Base-by-base conservation (phyloP, 2,113 vertebrate species). In the Sturnus vulgaris region DNA sequence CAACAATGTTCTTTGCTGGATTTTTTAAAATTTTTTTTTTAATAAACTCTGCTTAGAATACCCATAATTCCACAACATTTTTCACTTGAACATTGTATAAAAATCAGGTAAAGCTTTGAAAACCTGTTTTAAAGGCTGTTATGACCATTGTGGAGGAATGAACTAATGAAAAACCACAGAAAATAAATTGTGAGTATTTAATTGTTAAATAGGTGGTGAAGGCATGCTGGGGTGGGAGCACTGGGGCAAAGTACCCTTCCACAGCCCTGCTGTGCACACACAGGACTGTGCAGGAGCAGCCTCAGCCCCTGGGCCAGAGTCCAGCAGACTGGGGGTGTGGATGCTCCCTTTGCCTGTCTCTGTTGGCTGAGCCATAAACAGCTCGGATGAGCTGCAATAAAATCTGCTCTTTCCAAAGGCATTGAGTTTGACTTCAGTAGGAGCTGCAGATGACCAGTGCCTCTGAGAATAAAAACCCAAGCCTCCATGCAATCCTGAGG, bases 281-380 rank as follows among this genome's bases (percentile, higher is more conserved):
- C 37, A 31, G 19, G 23, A 4, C 63, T 47, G 1, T 40, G 46
- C 55, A 39, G 42, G 80, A 63, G 64, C 70, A 83, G 49, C 9
- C 59, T 40, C 15, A 2, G 42, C 11, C 28, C 46, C 56, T 5
- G 25, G 28, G 53, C 57, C 14, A 1, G 15, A 37, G 35, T 4
- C 80, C 64, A 66, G 3, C 33, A 61, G 9, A 9, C 0, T 5
- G 56, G 30, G 30, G 3, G 23, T 59, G 50, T 21, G 80, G 92
- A 12, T 83, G 80, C 52, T 91, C 37, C 80, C 64, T 37, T 21
- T 53, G 79, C 60, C 60, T 47, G 52, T 27, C 46, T 11, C 15
- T 0, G 0, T 46, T 35, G n/a, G 25, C 63, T 1, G 7, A 57
- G 75, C 60, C 47, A 3, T 46, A 5, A 77, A 39, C 2, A 37